These are phyloP conservation scores for Megaceryle torquata DNA, from an alignment of 2,113 vertebrate genomes.

Conservation along the genomic window DNA sequence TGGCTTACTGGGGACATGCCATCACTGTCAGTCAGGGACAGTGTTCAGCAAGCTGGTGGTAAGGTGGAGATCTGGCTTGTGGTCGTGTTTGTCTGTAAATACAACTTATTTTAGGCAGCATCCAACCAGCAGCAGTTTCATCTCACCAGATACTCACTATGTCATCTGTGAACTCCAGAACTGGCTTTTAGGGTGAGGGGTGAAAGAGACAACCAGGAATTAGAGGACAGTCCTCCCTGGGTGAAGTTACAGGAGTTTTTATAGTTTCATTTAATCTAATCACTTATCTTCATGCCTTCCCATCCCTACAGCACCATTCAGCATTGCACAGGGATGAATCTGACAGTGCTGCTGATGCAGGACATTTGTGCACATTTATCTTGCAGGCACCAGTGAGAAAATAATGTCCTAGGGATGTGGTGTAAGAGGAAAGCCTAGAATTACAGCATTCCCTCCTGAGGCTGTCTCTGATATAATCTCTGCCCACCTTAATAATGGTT, in stretches of 20 bases:
- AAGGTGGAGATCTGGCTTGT: not conserved
- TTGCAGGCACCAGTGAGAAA: constrained; percentile 24
- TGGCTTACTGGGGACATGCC: not conserved
- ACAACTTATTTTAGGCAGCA: not conserved
- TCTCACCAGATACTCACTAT: not conserved
- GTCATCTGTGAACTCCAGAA: not conserved
- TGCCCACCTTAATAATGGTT: not conserved
- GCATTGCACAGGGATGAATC: not conserved
- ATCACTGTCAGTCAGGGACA: not conserved
- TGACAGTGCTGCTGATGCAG: not conserved
- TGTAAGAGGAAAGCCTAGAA: constrained; percentile 34
- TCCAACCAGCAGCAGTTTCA: not conserved
- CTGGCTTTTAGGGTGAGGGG: not conserved
- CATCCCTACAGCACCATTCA: not conserved
- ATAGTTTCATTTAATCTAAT: not conserved
- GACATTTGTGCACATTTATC: not conserved
- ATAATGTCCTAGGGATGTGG: not conserved
- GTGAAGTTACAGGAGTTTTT: not conserved
- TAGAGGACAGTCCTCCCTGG: not conserved
- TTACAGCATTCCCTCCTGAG: not conserved
- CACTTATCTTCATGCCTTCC: not conserved
- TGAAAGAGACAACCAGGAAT: not conserved
- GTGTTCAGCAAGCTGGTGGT: not conserved
- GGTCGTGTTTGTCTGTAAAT: not conserved
- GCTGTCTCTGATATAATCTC: not conserved